A percentile compares a stretch with the other conserved stretches of the same genome.
Conservation (phyloP, 2,797 vertebrate species). For the Australoheros facetus region DNA sequence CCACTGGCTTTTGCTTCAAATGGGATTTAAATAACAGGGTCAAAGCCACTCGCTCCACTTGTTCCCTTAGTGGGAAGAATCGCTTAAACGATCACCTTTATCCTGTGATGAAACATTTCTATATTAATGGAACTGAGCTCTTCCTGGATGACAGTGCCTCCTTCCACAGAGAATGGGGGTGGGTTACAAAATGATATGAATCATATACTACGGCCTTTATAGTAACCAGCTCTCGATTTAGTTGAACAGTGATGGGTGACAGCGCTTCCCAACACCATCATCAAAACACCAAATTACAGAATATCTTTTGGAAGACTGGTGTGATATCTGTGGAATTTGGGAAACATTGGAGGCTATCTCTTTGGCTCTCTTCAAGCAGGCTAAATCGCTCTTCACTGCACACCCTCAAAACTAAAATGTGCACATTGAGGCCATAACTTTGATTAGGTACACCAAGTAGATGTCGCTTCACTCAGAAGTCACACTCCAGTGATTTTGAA, state of each 20-base stretch:
- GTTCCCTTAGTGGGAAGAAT: neutral
- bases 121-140: neutral
- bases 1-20: neutral
- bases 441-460: neutral
- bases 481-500: neutral
- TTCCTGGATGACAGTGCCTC: neutral
- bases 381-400: neutral
- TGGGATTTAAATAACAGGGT: neutral
- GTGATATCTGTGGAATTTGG: neutral
- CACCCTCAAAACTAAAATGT: accelerated
- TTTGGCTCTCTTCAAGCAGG: neutral
- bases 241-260: neutral
- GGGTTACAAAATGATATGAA: neutral
- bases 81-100: neutral
- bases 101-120: neutral
- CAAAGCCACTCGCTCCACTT: neutral
- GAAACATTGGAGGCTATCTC: neutral
- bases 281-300: neutral
- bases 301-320: neutral
- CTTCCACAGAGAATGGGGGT: neutral
- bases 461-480: neutral
- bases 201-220: neutral
- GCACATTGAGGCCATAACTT: neutral
- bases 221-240: neutral
- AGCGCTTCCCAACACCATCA: neutral